Evolutionary conservation across 2,888 invertebrate genomes (phyloP), one percentile per base, ranked within the genome.

Genomic region (Prosopocoilus inquinatus): DNA sequence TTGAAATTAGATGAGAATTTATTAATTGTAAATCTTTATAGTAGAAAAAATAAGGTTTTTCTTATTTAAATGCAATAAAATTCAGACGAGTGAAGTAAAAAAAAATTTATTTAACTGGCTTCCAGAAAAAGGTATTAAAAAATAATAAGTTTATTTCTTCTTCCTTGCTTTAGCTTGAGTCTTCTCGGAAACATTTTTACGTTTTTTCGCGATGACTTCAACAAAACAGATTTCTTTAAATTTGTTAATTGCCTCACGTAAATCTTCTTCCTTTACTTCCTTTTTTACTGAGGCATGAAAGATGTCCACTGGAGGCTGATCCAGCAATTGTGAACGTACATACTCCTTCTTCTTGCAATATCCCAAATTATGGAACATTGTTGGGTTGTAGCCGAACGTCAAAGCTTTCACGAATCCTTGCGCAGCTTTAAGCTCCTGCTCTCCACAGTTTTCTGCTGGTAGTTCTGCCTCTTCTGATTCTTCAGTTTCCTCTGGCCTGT

Each of bases 301-400:
- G 28, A 56, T 48, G 2, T 47, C 44, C 38, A 44, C 13, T 9
- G 48, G 32, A 12, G 34, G 47, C 45, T 56, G 52, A 11, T 56
- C 47, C n/a, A 56, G 33, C 11, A 56, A 38, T 48, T 48, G 34
- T 16, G 56, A 39, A 11, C 56, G 35, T n/a, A 56, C 28, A 28
- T 56, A 56, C 15, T 51, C 56, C 44, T 41, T 48, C 13, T 56
- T 56, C 16, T 16, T 51, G 45, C 51, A 52, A 7, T 38, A 51
- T 9, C 47, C 56, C 4, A 52, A 45, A 41, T 52, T 49, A n/a
- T 47, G 56, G n/a, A 56, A 51, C 43, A 47, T 47, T 9, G 35
- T 16, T 7, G 47, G 47, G 9, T 56, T 13, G 45, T 48, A 56
- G 4, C 39, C 8, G 36, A 56, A 56, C 20, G 43, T 38, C 33